phyloP scores from a whole-genome alignment of 2,888 invertebrate genomes.

The Sinodicranocentrus sp. region DNA sequence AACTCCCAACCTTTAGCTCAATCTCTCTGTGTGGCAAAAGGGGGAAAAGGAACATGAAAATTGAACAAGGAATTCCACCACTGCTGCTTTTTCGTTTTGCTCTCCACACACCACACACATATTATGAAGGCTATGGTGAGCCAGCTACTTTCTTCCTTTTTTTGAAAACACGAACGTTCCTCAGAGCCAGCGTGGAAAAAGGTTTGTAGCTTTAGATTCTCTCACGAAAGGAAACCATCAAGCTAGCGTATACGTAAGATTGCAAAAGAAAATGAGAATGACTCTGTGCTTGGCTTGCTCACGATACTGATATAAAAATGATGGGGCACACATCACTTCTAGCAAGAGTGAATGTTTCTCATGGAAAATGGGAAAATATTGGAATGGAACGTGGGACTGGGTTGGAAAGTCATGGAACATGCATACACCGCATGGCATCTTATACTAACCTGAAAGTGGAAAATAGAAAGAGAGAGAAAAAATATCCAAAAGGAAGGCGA shows the following conservation, averaged over 20 bases:
- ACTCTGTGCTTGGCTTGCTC: slow-evolving; percentile 15
- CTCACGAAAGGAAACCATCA: slow-evolving; percentile 66
- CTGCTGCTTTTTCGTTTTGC: not conserved
- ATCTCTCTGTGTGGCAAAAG: not conserved
- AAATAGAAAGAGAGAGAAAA: slow-evolving; percentile 24
- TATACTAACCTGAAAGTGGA: slow-evolving; percentile 3
- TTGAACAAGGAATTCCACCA: slow-evolving; percentile 48
- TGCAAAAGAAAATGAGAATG: slow-evolving; percentile 45
- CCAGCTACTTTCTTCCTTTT: not conserved
- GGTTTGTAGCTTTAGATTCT: slow-evolving; percentile 29
- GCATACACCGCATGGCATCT: slow-evolving; percentile 41
- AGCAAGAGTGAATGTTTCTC: not conserved
- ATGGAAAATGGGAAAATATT: slow-evolving; percentile 33
- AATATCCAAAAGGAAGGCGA: slow-evolving; percentile 41
- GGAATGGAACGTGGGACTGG: slow-evolving; percentile 38
- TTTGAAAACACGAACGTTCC: too few relatives aligned
- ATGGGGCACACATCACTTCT: not conserved
- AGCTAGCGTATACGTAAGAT: slow-evolving; percentile 21
- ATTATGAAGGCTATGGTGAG: not conserved
- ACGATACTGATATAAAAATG: not conserved
- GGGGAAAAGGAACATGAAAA: slow-evolving; percentile 52
- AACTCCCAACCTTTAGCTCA: not conserved
- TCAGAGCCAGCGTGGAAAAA: slow-evolving; percentile 11
- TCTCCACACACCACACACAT: slow-evolving; percentile 3
- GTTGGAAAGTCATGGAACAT: slow-evolving; percentile 57